Conservation (phyloP, 2,113 vertebrate species). For the Tragulus kanchil region DNA sequence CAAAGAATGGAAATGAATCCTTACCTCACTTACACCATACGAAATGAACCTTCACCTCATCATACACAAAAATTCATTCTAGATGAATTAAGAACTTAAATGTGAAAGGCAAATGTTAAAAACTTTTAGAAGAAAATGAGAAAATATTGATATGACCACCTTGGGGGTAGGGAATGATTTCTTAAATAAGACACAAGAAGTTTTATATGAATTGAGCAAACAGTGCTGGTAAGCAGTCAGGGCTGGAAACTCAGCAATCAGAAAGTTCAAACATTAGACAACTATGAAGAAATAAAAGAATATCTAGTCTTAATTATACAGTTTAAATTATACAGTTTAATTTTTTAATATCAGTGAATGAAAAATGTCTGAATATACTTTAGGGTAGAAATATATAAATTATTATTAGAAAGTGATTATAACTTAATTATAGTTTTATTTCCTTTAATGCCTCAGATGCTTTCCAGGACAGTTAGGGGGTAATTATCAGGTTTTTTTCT, state of each 20-base stretch:
- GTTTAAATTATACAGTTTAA: no score
- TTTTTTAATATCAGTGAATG: not conserved
- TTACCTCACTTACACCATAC: not conserved
- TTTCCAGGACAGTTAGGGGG: conserved; percentile 55
- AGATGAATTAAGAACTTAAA: conserved; percentile 32
- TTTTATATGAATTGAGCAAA: no score
- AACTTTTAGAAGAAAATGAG: conserved; percentile 43
- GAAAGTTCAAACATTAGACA: conserved; percentile 28
- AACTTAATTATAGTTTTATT: conserved; percentile 53
- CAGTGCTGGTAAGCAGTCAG: not conserved
- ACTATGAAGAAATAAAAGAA: conserved; percentile 41
- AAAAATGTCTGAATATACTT: conserved; percentile 53
- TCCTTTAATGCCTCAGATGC: conserved; percentile 44
- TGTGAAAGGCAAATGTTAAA: conserved; percentile 21
- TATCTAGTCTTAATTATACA: conserved; percentile 41
- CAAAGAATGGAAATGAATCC: conserved; percentile 27
- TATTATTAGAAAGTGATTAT: conserved; percentile 55
- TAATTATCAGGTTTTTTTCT: conserved; percentile 33
- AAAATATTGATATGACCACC: not conserved
- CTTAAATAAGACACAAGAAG: conserved; percentile 19
- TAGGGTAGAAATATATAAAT: conserved; percentile 20
- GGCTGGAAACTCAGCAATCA: not conserved
- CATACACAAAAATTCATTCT: no score
- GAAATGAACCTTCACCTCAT: not conserved
- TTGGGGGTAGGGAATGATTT: not conserved